A percentile compares a stretch with the other conserved stretches of the same genome.
phyloP scores from a whole-genome alignment of 2,888 invertebrate species.

The Athrips mouffetella region DNA sequence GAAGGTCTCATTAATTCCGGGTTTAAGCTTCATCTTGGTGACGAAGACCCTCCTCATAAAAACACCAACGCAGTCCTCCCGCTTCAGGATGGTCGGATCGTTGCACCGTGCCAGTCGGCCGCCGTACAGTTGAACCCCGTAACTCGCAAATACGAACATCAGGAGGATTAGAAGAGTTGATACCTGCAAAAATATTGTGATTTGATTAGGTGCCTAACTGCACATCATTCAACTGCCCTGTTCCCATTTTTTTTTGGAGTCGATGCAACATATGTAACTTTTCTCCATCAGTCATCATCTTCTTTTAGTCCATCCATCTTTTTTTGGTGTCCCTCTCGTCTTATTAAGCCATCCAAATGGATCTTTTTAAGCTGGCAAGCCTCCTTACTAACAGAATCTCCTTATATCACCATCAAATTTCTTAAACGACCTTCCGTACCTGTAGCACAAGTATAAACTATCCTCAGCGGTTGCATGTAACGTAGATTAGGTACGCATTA shows the following conservation, averaged over 20 bases:
- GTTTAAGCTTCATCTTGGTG: constrained; percentile 96
- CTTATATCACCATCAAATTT: constrained; percentile 98
- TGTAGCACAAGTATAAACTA: constrained; percentile 99
- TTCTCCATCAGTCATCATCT: too few relatives aligned
- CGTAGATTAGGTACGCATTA: constrained; percentile 98
- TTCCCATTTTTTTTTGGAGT: too few relatives aligned
- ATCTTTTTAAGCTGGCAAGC: too few relatives aligned
- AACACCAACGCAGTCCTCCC: constrained; percentile 95
- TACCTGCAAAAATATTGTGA: constrained; percentile 85
- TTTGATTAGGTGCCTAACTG: too few relatives aligned
- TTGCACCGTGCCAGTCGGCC: constrained; percentile 97
- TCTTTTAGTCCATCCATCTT: too few relatives aligned
- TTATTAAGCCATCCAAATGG: too few relatives aligned
- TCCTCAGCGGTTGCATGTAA: constrained; percentile 96
- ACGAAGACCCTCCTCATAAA: constrained; percentile 97
- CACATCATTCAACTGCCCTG: too few relatives aligned
- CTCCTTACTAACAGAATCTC: constrained; percentile 92
- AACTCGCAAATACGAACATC: constrained; percentile 99
- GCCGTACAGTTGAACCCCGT: constrained; percentile 98
- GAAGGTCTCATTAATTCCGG: constrained; percentile 90
- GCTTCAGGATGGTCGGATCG: constrained; percentile 89
- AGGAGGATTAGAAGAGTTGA: constrained; percentile 96
- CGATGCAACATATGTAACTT: too few relatives aligned
- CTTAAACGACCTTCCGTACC: constrained; percentile 99
- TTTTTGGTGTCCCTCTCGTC: too few relatives aligned